These are phyloP conservation scores for Sebastes aleutianus DNA, from an alignment of 2,797 vertebrate species.

Conservation along the genomic window DNA sequence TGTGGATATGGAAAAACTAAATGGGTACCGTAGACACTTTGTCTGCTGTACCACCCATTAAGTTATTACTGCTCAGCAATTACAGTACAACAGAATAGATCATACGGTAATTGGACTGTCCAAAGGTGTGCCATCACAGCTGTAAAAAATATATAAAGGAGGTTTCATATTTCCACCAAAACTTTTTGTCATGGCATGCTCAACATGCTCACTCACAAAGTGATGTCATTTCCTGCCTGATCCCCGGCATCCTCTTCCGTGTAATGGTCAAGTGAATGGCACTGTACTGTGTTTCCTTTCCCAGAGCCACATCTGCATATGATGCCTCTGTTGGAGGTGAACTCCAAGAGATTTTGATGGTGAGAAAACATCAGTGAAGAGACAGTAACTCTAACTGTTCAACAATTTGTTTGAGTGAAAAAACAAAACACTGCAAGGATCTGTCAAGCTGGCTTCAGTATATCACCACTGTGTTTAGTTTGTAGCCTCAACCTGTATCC, in stretches of 20 bases:
- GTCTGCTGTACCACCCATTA: background rate
- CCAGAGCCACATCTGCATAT: background rate
- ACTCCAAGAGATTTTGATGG: background rate
- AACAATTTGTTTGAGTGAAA: background rate
- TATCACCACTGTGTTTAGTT: too few relatives aligned
- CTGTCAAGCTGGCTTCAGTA: too few relatives aligned
- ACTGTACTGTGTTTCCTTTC: background rate
- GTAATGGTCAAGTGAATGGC: background rate
- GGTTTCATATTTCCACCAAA: background rate
- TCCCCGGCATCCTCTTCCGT: background rate
- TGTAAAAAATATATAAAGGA: background rate
- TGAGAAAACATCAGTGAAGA: too few relatives aligned
- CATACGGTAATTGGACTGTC: background rate
- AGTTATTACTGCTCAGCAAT: background rate
- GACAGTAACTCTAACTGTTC: too few relatives aligned
- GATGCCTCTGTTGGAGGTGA: background rate
- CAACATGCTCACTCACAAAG: background rate
- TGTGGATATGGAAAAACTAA: background rate
- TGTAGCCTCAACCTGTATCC: too few relatives aligned
- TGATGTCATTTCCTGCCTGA: background rate
- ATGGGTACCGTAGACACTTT: too few relatives aligned
- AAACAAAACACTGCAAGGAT: too few relatives aligned
- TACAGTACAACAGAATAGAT: background rate
- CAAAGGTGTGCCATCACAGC: background rate
- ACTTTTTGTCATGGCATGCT: background rate